Conservation (phyloP, 2,797 vertebrate genomes). For the Lepus townsendii region DNA sequence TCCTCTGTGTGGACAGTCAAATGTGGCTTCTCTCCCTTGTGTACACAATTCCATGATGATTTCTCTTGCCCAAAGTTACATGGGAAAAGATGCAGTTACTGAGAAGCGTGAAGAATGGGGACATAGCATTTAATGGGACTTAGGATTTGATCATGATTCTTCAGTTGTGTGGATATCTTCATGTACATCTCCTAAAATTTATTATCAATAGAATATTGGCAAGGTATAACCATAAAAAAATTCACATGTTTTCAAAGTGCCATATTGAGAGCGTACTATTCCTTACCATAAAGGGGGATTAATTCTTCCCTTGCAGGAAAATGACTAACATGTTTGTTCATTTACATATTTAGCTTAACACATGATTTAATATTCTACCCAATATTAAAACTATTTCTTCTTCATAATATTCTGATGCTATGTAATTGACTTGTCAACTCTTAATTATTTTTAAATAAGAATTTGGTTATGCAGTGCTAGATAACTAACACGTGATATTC, state of each 20-base stretch:
- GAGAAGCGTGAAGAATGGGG: neutral
- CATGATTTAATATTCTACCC: neutral
- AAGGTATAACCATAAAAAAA: neutral
- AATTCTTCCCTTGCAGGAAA: neutral
- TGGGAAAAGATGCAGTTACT: neutral
- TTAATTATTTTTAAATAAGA: neutral
- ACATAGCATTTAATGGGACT: neutral
- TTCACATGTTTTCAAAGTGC: neutral
- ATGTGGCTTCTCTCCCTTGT: neutral
- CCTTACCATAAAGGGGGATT: neutral
- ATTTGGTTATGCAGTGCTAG: neutral
- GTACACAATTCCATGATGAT: neutral
- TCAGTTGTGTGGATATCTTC: neutral
- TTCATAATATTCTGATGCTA: neutral
- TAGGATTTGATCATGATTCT: neutral
- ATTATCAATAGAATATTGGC: neutral
- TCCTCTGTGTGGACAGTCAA: neutral
- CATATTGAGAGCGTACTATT: neutral
- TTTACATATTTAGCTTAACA: slow-evolving; percentile 14
- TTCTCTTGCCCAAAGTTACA: neutral
- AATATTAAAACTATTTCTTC: neutral
- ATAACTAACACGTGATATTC: neutral
- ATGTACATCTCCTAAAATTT: neutral
- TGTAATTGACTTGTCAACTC: neutral
- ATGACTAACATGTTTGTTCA: neutral